These are phyloP conservation scores for Philhelius pedissequus DNA, from an alignment of 2,888 invertebrate species.

Conservation along the genomic window DNA sequence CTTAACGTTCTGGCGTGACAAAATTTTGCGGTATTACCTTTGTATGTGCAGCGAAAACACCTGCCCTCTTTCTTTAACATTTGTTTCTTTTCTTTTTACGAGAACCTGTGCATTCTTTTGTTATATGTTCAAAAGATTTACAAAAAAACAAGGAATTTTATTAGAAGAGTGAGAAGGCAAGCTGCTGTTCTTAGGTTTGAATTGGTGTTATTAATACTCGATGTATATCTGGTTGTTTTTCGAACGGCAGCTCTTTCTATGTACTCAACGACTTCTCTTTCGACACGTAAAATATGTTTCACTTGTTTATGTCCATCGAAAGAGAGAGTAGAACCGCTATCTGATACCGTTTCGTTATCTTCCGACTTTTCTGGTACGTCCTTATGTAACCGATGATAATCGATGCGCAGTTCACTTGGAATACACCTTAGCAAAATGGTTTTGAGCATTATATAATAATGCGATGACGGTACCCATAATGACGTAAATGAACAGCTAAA, in stretches of 20 bases:
- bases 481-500: conserved; percentile 4
- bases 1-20: not conserved
- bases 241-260: not conserved
- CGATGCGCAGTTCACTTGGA: conserved; percentile 5
- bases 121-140: conserved; percentile 4
- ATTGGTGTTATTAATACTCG: not conserved
- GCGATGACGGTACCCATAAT: not conserved
- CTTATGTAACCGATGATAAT: conserved; percentile 4
- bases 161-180: not conserved
- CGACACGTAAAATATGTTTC: conserved; percentile 12
- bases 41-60: conserved; percentile 5
- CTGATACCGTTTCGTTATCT: not conserved
- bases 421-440: conserved; percentile 3
- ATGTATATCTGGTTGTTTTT: not conserved
- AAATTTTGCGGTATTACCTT: not conserved
- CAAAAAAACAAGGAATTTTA: not conserved
- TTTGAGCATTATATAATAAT: conserved; percentile 20
- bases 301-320: conserved; percentile 23
- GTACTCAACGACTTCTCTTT: not conserved
- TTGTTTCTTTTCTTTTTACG: not conserved
- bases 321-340: conserved; percentile 5
- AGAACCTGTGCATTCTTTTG: too few species aligned
- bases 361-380: not conserved
- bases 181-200: conserved; percentile 1
- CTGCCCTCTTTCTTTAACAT: conserved; percentile 6